A percentile compares a stretch with the other conserved stretches of the same genome.
Conservation (phyloP, 37 sponge, comb jelly and placozoan genomes). For the Crambe crambe region DNA sequence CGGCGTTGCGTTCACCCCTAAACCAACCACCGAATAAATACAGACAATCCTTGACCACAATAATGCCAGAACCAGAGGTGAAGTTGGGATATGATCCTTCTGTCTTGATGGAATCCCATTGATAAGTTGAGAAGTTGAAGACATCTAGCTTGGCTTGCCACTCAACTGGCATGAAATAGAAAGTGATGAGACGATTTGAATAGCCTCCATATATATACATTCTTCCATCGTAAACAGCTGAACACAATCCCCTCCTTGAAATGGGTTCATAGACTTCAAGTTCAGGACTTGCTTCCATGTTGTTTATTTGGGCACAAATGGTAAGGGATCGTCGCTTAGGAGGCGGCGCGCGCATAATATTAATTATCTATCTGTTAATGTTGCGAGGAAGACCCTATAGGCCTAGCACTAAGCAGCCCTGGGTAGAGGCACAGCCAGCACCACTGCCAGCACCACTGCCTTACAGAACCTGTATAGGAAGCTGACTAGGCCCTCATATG, state of each 20-base stretch:
- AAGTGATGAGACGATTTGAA: background rate
- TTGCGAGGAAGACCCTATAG: no score
- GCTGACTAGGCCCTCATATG: no score
- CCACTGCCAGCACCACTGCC: no score
- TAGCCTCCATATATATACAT: background rate
- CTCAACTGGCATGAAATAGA: no score
- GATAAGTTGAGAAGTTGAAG: background rate
- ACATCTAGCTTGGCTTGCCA: background rate
- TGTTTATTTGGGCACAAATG: no score
- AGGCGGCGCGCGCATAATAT: no score
- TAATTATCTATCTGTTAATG: no score
- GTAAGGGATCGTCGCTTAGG: no score
- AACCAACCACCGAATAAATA: constrained; percentile 56
- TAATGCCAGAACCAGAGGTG: constrained; percentile 10
- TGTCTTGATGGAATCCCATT: background rate
- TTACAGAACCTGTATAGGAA: no score
- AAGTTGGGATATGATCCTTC: background rate
- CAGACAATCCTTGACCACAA: constrained; percentile 5
- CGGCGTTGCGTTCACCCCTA: background rate
- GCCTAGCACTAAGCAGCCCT: no score
- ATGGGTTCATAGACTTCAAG: background rate
- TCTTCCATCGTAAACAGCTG: background rate
- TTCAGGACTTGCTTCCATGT: no score
- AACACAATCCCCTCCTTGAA: background rate
- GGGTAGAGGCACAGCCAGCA: no score